Percentiles rank a stretch among this genome's conserved stretches.
Conservation (phyloP, 2,888 invertebrate genomes). For the Beris chalybata region DNA sequence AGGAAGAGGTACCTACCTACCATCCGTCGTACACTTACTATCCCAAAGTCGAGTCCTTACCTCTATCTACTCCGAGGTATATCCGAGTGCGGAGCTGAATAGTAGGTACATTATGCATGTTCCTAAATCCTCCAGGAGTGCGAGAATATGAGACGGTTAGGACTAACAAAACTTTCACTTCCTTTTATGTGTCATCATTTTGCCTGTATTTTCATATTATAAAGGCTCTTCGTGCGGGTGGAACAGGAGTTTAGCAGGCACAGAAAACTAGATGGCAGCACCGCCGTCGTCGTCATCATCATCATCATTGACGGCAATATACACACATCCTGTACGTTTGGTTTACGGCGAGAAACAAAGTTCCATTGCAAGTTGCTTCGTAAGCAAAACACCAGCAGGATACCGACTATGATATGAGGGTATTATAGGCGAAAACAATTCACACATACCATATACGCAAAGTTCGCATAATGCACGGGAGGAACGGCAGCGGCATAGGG, state of each 20-base stretch:
- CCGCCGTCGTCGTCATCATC: slow-evolving; percentile 19
- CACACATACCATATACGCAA: too few species aligned
- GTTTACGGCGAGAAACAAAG: not conserved
- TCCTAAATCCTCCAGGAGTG: slow-evolving; percentile 22
- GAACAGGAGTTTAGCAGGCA: not conserved
- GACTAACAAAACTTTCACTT: slow-evolving; percentile 29
- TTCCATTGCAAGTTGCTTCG: not conserved
- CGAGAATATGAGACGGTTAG: slow-evolving; percentile 27
- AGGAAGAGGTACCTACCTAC: slow-evolving; percentile 21
- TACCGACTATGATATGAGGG: slow-evolving; percentile 1
- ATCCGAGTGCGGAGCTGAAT: not conserved
- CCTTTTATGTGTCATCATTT: slow-evolving; percentile 30
- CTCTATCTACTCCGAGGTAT: not conserved
- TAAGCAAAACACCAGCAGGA: slow-evolving; percentile 11
- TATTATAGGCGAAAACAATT: too few species aligned
- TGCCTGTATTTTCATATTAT: slow-evolving; percentile 22
- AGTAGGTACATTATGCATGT: slow-evolving; percentile 16
- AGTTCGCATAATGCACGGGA: not conserved
- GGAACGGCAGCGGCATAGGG: slow-evolving; percentile 17
- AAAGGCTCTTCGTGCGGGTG: not conserved
- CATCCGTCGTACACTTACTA: slow-evolving; percentile 12
- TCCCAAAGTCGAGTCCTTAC: slow-evolving; percentile 3
- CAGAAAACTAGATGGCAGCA: slow-evolving; percentile 22
- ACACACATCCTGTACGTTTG: not conserved
- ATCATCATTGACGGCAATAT: slow-evolving; percentile 15